A percentile compares a stretch with the other conserved stretches of the same genome.
phyloP scores from a whole-genome alignment of 2,113 vertebrate species.

The Scopus umbretta region DNA sequence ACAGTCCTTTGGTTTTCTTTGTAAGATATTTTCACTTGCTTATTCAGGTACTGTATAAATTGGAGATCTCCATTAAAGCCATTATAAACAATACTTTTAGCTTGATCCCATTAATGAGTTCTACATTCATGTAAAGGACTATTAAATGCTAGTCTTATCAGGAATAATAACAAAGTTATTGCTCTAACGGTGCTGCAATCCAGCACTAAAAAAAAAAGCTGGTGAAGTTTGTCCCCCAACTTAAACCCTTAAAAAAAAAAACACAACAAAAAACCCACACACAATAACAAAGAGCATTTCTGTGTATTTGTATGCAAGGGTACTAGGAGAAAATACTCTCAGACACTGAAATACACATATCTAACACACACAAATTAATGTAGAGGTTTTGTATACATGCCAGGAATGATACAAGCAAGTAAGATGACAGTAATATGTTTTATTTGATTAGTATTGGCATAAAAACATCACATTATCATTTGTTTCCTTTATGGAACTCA shows the following conservation, averaged over 20 bases:
- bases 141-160: background rate
- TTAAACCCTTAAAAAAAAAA: background rate
- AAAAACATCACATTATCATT: slow-evolving; percentile 14
- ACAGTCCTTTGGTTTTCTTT: background rate
- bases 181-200: background rate
- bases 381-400: background rate
- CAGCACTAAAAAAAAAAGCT: background rate
- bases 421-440: background rate
- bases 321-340: background rate
- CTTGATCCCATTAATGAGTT: background rate
- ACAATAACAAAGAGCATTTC: background rate
- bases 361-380: background rate
- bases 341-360: background rate
- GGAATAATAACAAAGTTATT: background rate
- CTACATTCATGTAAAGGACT: background rate
- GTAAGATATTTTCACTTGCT: background rate
- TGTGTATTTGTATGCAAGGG: background rate
- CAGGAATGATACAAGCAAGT: background rate
- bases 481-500: background rate
- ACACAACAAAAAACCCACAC: too few relatives aligned
- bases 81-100: background rate
- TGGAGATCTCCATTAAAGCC: background rate
- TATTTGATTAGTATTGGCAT: slow-evolving; percentile 30
- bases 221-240: background rate
- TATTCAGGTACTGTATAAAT: background rate